These are phyloP conservation scores for Echeneis naucrates DNA, from an alignment of 2,797 vertebrate genomes.

Conservation along the genomic window DNA sequence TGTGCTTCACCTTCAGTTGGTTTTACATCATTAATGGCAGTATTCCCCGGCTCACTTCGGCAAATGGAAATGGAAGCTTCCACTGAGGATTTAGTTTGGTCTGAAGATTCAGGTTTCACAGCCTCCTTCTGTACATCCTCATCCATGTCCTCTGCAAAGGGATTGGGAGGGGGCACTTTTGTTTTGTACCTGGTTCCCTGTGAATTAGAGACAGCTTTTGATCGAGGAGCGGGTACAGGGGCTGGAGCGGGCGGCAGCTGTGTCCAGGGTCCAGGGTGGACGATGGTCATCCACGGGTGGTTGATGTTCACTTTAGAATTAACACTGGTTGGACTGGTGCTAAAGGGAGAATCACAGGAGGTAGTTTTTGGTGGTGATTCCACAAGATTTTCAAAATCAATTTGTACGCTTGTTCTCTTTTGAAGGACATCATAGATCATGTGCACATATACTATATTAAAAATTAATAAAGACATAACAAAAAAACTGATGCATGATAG, in stretches of 20 bases:
- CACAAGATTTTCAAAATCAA: not conserved
- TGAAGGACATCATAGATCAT: not conserved
- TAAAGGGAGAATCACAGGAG: not conserved
- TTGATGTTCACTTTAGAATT: conserved; percentile 42
- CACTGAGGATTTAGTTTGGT: conserved; percentile 36
- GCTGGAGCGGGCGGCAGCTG: conserved; percentile 80
- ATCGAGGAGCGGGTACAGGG: conserved; percentile 38
- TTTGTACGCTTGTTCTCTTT: not conserved
- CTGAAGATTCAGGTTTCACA: conserved; percentile 8
- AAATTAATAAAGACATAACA: not conserved
- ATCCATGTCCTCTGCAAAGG: conserved; percentile 60
- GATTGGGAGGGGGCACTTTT: conserved; percentile 58
- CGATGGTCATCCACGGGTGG: conserved; percentile 89
- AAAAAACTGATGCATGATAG: not conserved
- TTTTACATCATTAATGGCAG: conserved; percentile 74
- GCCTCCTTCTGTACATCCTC: conserved; percentile 3
- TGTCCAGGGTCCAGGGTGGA: conserved; percentile 89
- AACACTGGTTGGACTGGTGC: not conserved
- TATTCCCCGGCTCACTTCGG: not conserved
- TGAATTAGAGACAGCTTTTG: conserved; percentile 50
- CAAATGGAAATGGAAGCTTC: conserved; percentile 54
- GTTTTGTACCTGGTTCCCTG: conserved; percentile 24
- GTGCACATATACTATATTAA: not conserved
- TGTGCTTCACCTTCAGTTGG: conserved; percentile 38
- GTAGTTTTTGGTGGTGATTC: not conserved